Evolutionary conservation across 1,140 invertebrate genomes (phyloP), one percentile per base, ranked within the genome.

Genomic region (Gonatopus flavifemur): DNA sequence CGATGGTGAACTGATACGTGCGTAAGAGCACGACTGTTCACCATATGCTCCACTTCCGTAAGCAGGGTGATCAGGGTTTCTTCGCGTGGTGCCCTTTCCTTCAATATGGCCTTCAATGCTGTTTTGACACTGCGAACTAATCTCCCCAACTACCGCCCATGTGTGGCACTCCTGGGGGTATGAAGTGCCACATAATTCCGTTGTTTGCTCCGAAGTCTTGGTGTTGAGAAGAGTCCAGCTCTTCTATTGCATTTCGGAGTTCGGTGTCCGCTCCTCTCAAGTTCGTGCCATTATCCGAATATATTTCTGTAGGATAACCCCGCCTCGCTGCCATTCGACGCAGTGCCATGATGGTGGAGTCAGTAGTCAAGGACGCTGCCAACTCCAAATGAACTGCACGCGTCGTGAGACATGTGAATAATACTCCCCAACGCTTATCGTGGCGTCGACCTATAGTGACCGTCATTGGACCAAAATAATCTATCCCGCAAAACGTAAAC

Each of bases 371-470:
- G 10, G 49, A 36, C 10, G 39, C 39, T 2, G 42, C 41, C 4
- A 44, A 22, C 20, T 69, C 63, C 7, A 68, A 21, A 30, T 68
- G 73, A 3, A 73, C 48, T 1, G 69, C 70, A 19, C 64, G 25
- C 7, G 64, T 58, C 0, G 64, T 62, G 1, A 70, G 43, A 39
- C 70, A 76, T 1, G 72, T 74, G 45, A 77, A 75, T 2, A 78
- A 13, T 3, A 61, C 67, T 6, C 64, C 62, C 43, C 69, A 77
- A 3, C 66, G 49, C 47, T 77, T 77, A 24, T 66, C 52, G 3
- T 38, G 39, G 2, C 58, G 37, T 40, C 62, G 28, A 1, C 68
- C 66, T 2, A 67, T 42, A 0, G 51, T 59, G 1, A 74, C 52
- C 13, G 56, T 50, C 33, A 72, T 47, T 2, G 67, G 67, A 0